phyloP scores from a whole-genome alignment of 2,888 invertebrate species.

The Brachyptera putata region DNA sequence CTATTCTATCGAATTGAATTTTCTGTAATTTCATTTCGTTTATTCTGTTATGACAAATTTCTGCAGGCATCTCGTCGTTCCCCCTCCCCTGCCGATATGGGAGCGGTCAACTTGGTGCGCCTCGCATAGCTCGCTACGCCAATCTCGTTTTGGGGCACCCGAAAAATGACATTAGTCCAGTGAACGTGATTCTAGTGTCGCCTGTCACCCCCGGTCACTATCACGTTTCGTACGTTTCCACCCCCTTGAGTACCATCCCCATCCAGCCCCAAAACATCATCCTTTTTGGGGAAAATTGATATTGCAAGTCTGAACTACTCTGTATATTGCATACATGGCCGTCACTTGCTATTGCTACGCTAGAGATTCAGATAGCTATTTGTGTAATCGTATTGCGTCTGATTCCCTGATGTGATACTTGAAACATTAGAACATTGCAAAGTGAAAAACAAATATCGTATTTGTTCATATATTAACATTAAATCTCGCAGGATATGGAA shows the following conservation, averaged over 20 bases:
- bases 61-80: background rate
- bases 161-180: conserved; percentile 14
- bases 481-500: no score
- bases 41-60: conserved; percentile 16
- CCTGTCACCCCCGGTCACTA: conserved; percentile 9
- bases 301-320: background rate
- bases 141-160: background rate
- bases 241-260: background rate
- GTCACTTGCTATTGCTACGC: no score
- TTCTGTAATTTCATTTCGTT: conserved; percentile 10
- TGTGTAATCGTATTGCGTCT: no score
- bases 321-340: no score
- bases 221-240: background rate
- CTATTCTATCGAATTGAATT: no score
- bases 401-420: no score
- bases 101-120: conserved; percentile 1
- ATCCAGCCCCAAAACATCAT: no score
- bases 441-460: no score
- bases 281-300: conserved; percentile 2
- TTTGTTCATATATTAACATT: no score
- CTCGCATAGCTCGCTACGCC: no score
- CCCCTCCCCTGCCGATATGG: background rate
- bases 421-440: no score
- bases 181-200: background rate
- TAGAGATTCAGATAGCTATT: no score